Evolutionary conservation across 1,140 invertebrate genomes (phyloP).

Genomic region (Latrodectus geometricus): DNA sequence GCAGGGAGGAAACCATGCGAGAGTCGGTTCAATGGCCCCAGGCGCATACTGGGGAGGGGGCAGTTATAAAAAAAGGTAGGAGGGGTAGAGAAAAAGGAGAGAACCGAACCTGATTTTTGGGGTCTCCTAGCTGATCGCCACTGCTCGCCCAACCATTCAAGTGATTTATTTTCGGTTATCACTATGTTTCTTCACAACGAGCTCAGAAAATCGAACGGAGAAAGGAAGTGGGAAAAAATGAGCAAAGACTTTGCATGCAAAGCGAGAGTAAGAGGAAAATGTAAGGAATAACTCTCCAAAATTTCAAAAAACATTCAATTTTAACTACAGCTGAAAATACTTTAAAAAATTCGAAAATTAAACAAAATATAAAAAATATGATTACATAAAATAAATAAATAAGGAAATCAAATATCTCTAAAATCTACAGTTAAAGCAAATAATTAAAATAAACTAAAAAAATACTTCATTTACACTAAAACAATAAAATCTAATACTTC

Average conservation of each 20-base stretch:
- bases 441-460: too few relatives aligned
- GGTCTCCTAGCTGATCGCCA: conserved; percentile 15
- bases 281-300: neutral
- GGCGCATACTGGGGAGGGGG: conserved; percentile 28
- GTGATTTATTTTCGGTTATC: neutral
- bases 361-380: too few relatives aligned
- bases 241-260: neutral
- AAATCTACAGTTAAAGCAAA: too few relatives aligned
- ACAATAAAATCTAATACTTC: too few relatives aligned
- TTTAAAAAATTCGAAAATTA: too few relatives aligned
- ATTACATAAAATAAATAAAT: too few relatives aligned
- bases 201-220: too few relatives aligned
- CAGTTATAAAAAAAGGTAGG: conserved; percentile 8
- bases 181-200: neutral
- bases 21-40: conserved; percentile 58
- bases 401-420: too few relatives aligned
- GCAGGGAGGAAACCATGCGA: conserved; percentile 49
- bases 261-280: neutral
- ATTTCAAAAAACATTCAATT: too few relatives aligned
- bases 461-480: too few relatives aligned
- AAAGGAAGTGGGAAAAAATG: neutral
- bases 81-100: neutral
- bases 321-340: too few relatives aligned
- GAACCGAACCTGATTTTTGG: conserved; percentile 57
- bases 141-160: conserved; percentile 51